These are phyloP conservation scores for Helicorthomorpha holstii DNA, from an alignment of 1,140 invertebrate species.

Conservation along the genomic window DNA sequence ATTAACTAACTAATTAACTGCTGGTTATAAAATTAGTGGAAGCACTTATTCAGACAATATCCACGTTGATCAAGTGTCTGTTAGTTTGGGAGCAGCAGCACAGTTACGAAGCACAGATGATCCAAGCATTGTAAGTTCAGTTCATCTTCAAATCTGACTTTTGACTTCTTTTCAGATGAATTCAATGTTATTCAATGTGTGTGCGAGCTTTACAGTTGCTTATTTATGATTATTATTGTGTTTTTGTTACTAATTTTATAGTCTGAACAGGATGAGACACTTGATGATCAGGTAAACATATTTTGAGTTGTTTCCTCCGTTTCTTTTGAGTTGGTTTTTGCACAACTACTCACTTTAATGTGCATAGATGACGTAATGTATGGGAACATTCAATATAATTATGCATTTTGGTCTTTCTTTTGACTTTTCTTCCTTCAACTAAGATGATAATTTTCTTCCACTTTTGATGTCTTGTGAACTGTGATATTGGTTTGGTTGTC, in stretches of 20 bases:
- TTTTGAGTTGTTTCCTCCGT: slow-evolving; percentile 12
- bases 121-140: neutral
- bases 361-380: too few species aligned
- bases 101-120: slow-evolving; percentile 8
- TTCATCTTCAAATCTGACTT: neutral
- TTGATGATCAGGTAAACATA: slow-evolving; percentile 5
- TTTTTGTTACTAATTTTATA: neutral
- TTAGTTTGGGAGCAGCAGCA: slow-evolving; percentile 25
- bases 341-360: too few species aligned
- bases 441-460: too few species aligned
- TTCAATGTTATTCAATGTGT: neutral
- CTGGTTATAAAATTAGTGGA: neutral
- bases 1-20: neutral
- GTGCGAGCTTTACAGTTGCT: neutral
- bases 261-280: slow-evolving; percentile 1
- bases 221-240: neutral
- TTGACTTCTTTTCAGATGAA: too few species aligned
- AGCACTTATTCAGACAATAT: slow-evolving; percentile 1
- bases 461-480: too few species aligned
- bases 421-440: too few species aligned
- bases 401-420: too few species aligned
- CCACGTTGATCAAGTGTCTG: slow-evolving; percentile 31
- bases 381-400: too few species aligned
- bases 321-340: too few species aligned
- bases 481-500: too few species aligned